phyloP scores from a whole-genome alignment of 2,888 invertebrate genomes.

The Eugnorisma glareosa region DNA sequence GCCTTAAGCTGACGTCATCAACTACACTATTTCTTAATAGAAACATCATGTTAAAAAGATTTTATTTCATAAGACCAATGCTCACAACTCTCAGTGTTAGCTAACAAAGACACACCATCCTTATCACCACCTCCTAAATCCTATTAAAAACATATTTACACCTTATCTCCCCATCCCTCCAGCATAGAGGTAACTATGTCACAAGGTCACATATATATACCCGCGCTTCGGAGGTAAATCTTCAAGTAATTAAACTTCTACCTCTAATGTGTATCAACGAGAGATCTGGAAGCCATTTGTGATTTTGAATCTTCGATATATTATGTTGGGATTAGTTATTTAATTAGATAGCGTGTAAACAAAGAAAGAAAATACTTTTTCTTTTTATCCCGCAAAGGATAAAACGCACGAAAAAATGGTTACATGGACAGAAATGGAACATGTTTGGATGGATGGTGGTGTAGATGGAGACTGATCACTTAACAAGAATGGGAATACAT shows the following conservation, averaged over 20 bases:
- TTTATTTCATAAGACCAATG: background rate
- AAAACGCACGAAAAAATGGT: too few relatives aligned
- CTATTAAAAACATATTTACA: constrained; percentile 18
- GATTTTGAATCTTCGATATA: constrained; percentile 1
- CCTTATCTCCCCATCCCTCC: too few relatives aligned
- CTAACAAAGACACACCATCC: background rate
- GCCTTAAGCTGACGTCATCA: background rate
- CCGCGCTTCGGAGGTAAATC: constrained; percentile 40
- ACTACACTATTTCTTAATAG: background rate
- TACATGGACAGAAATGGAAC: too few relatives aligned
- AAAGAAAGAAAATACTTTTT: too few relatives aligned
- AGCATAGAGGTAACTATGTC: background rate
- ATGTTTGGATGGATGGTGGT: too few relatives aligned
- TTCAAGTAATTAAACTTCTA: constrained; percentile 58
- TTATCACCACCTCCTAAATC: constrained; percentile 19
- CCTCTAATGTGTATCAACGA: constrained; percentile 43
- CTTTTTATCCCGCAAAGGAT: too few relatives aligned
- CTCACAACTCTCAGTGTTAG: background rate
- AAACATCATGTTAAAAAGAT: background rate
- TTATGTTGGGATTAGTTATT: background rate
- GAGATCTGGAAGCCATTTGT: constrained; percentile 23
- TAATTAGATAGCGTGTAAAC: background rate
- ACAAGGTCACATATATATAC: constrained; percentile 25
- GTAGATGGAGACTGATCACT: too few relatives aligned
- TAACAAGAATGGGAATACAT: too few relatives aligned